Evolutionary conservation across 2,113 vertebrate genomes (phyloP), one percentile per base, ranked within the genome.

Genomic region (Ptychochromis oligacanthus): DNA sequence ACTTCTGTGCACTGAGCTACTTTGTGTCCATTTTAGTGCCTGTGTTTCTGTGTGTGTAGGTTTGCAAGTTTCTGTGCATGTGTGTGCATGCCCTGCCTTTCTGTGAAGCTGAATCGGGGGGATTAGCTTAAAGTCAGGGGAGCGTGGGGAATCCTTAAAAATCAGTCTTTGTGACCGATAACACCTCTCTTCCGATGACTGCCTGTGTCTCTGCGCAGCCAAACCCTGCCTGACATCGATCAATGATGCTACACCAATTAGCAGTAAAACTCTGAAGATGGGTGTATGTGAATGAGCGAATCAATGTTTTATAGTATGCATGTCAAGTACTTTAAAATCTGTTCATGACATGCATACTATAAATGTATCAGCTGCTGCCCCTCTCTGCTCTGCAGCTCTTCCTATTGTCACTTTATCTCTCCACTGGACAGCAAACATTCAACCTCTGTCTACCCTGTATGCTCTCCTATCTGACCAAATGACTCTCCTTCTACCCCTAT

Each of bases 71-170:
- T 54, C 34, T 2, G 43, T 59, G 46, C 36, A 9, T 13, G 18
- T 80, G 74, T 14, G 74, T 77, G 55, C 43, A n/a, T 61, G 67
- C 75, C 59, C 67, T 74, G 31, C n/a, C 56, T 59, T 77, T 83
- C 76, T 56, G 57, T 74, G 86, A 56, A 87, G 87, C 88, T 83
- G 75, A 91, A 84, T 92, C 75, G 1, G 82, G 65, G 65, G 89
- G 91, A 92, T 94, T 89, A 94, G 56, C 24, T 14, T 10, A 60
- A 87, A 91, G 87, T 90, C 85, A 86, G 57, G 59, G 70, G 90
- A 90, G 91, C 85, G 65, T 80, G 86, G 84, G 85, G 89, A 89
- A 91, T 91, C 79, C 76, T 89, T 89, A 80, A 89, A 88, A 90
- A 90, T 87, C 80, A 78, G 60, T 81, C 79, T 80, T 79, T 85